A percentile compares a stretch with the other conserved stretches of the same genome.
Conservation (phyloP, 2,797 vertebrate genomes). For the Podarcis lilfordi region DNA sequence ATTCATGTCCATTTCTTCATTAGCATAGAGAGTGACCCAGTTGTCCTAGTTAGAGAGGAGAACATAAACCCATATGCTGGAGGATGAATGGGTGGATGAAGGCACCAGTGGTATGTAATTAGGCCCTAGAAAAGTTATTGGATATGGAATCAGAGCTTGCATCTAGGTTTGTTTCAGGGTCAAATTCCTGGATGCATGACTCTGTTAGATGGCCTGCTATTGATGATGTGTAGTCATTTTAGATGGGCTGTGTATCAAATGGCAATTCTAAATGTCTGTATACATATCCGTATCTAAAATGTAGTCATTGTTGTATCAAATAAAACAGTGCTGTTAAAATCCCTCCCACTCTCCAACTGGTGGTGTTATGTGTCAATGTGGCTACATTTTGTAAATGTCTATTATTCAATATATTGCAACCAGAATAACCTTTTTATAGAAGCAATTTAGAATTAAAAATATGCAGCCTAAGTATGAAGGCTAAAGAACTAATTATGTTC, state of each 20-base stretch:
- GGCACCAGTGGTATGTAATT: background rate
- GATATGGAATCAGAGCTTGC: background rate
- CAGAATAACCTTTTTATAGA: constrained; percentile 7
- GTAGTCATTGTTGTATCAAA: background rate
- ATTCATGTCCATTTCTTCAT: background rate
- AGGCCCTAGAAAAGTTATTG: background rate
- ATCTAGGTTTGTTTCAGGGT: background rate
- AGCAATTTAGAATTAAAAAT: constrained; percentile 24
- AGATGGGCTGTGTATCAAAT: background rate
- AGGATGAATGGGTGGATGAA: background rate
- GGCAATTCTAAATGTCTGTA: background rate
- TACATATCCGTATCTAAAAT: background rate
- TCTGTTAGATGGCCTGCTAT: background rate
- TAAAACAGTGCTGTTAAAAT: background rate
- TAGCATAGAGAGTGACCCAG: background rate
- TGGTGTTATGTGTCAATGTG: background rate
- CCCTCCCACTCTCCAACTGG: background rate
- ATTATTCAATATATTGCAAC: background rate
- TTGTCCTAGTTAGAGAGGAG: background rate
- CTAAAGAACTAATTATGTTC: constrained; percentile 28
- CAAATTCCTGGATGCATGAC: too few species aligned
- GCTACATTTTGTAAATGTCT: constrained; percentile 4
- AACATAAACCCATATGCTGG: background rate
- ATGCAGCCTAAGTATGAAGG: constrained; percentile 13
- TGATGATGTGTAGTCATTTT: background rate